Evolutionary conservation across 2,888 invertebrate species (phyloP), one percentile per base, ranked within the genome.

Genomic region (Ypsolopha sequella): DNA sequence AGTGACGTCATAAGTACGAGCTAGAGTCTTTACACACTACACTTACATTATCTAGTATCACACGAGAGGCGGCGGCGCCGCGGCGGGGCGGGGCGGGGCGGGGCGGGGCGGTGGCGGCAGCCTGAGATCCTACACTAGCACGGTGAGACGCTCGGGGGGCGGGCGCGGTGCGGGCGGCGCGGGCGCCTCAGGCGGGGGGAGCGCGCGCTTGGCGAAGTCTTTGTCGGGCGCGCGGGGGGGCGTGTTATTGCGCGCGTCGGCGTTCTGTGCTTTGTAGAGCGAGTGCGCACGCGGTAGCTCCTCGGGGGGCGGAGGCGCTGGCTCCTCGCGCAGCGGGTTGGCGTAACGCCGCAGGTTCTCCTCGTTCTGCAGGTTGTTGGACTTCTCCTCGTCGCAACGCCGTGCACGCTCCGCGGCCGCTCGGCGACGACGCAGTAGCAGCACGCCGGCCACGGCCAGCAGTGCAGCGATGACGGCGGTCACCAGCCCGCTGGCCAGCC

Each of bases 301-400:
- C 79, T 61, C 88, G 54, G 79, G 59, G 3, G 80, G 88, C 91
- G 56, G 55, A 58, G 64, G 53, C 45, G 55, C 44, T 44, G 87
- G 57, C 87, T 89, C 89, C 56, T 89, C 90, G 66, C 93, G 93
- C 53, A 95, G 80, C 6, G 94, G 93, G 79, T 95, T 95, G 46
- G 92, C 91, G 76, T 93, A 94, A 57, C 95, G 89, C 51, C 95
- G 89, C 53, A 96, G 86, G 71, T 95, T 96, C 76, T 96, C 96
- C 70, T 95, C 95, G 74, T 95, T 96, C 78, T 96, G 96, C 53
- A 95, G 79, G 76, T 96, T 96, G 76, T 96, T 96, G 3, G 95
- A 94, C 73, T 95, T 95, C 68, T 95, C 95, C 68, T 95, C 95
- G 68, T 94, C 93, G 66, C 92, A 91, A 64, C 90, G 89, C 41